Evolutionary conservation across 2,113 vertebrate species (phyloP).

Genomic region (Collichthys lucidus): DNA sequence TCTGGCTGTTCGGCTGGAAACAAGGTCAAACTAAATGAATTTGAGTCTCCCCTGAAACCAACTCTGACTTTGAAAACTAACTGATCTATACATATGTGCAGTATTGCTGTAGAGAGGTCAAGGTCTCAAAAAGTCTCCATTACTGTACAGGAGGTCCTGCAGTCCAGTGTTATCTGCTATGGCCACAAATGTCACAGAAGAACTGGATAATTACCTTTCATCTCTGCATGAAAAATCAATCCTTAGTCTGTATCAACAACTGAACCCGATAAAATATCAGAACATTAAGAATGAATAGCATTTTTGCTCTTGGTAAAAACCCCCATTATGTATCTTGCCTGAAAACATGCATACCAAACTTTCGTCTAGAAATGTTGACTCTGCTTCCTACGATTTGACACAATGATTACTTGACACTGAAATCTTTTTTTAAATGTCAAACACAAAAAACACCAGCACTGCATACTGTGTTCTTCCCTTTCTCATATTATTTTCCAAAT

Average conservation of each 20-base stretch:
- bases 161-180: slow-evolving; percentile 11
- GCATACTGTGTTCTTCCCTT: background rate
- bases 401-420: background rate
- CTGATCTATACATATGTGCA: background rate
- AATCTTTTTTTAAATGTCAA: background rate
- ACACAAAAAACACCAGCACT: background rate
- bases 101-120: background rate
- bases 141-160: background rate
- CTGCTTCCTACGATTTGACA: background rate
- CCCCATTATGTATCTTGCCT: too few relatives aligned
- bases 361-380: background rate
- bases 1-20: too few relatives aligned
- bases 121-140: background rate
- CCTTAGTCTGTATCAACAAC: background rate
- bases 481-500: slow-evolving; percentile 12
- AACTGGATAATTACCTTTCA: slow-evolving; percentile 30
- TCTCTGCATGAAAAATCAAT: background rate
- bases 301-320: background rate
- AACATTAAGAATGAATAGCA: background rate
- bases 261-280: background rate
- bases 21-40: too few relatives aligned
- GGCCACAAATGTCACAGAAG: slow-evolving; percentile 9
- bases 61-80: too few relatives aligned
- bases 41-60: too few relatives aligned
- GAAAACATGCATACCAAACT: background rate